phyloP scores from a whole-genome alignment of 2,797 vertebrate genomes.

The Bradypodion ventrale region DNA sequence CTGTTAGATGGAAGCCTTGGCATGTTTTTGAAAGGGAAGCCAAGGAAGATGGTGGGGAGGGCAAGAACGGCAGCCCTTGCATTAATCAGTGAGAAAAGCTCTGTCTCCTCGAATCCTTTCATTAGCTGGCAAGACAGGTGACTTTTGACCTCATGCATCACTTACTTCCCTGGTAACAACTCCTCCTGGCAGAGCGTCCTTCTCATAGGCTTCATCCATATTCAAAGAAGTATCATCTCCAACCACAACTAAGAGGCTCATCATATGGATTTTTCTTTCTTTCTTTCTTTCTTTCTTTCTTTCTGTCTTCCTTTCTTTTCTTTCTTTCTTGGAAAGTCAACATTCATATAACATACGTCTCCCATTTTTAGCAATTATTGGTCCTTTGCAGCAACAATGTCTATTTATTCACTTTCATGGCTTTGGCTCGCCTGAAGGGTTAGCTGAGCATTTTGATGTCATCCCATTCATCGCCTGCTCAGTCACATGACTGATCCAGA shows the following conservation, averaged over 20 bases:
- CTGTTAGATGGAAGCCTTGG: conserved; percentile 25
- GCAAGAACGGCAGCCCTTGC: conserved; percentile 60
- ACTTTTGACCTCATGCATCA: conserved; percentile 66
- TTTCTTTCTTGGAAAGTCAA: not conserved
- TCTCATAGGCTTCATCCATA: conserved; percentile 75
- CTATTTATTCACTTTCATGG: not conserved
- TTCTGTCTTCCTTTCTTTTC: not conserved
- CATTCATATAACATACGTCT: not conserved
- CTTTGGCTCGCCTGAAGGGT: too few species aligned
- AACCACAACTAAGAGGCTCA: conserved; percentile 73
- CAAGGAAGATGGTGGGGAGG: conserved; percentile 59
- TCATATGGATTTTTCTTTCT: conserved; percentile 63
- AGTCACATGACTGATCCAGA: not conserved
- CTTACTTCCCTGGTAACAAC: conserved; percentile 74
- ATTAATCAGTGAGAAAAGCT: conserved; percentile 72
- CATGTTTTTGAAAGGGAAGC: conserved; percentile 55
- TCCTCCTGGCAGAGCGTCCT: conserved; percentile 73
- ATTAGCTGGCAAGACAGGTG: conserved; percentile 71
- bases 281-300: conserved; percentile 31
- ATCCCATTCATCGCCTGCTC: not conserved
- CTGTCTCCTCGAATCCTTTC: conserved; percentile 70
- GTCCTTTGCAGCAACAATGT: too few species aligned
- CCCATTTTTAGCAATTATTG: not conserved
- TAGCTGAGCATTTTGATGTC: not conserved
- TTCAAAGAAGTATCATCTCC: conserved; percentile 70